Base-by-base conservation (phyloP, 2,113 vertebrate species). In the Phalacrocorax pelagicus region DNA sequence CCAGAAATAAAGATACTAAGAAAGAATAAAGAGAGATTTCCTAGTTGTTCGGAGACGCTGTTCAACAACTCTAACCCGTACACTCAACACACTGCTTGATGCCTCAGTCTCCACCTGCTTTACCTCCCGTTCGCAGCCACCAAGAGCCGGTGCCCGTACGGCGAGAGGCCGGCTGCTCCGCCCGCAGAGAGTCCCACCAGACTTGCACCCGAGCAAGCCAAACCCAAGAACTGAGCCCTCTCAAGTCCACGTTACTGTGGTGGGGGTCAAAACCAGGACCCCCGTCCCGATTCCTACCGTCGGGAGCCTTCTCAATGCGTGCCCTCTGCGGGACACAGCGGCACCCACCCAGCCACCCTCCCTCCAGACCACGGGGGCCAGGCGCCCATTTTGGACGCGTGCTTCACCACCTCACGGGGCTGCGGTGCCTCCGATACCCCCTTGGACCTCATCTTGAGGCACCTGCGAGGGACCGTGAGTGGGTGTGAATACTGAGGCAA, bases 21-120 rank as follows among this genome's bases (percentile, higher is more conserved):
- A 26, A 65, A 47, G 26, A 59, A 2, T 7, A 38, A 40, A 52
- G 18, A 26, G 16, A 15, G 61, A 16, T 23, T 36, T 10, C 36
- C 49, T 15, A 2, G 30, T 6, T 49, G 57, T 54, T 40, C 3
- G 0, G 75, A 73, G 46, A 34, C 7, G 29, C 78, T 52, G 32
- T 16, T 59, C 34, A 17, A 0, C 74, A 15, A 0, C 74, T 36
- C 55, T 23, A 12, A 49, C 1, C 9, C 3, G 1, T 7, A 16
- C 34, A 24, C 0, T 0, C 30, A n/a, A 13, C 36, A 9, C 1
- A 1, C 32, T 17, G n/a, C 34, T 15, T 12, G 11, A 1, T 0
- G 6, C 8, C 62, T 38, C 42, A 12, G 12, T 23, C 72, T 38
- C n/a, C 71, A n/a, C 61, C 42, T 5, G 14, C 57, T 44, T 27